Evolutionary conservation across 2,888 invertebrate genomes (phyloP), one percentile per base, ranked within the genome.

Genomic region (Parnassius apollo): DNA sequence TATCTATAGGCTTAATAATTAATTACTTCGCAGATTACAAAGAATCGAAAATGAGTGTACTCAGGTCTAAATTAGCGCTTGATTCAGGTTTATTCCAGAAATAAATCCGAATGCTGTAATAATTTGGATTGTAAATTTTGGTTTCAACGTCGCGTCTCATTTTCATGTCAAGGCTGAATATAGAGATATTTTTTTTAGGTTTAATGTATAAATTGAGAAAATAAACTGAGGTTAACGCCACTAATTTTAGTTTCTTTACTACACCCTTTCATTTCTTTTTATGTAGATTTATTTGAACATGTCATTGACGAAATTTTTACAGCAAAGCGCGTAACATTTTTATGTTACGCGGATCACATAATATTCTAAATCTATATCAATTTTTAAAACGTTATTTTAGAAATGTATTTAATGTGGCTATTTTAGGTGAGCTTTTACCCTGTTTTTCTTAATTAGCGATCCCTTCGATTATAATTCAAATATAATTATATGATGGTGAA

Each of bases 401-500:
- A 53, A 18, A 50, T 42, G 46, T 49, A 42, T 45, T 12, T 48
- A 22, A 48, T 49, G 9, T 18, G 9, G 18, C 18, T 49, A 18
- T 54, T 61, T 61, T 44, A 22, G 42, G 11, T 42, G n/a, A 60
- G 11, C 48, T 48, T n/a, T 61, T 22, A 42, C 13, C 9, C 9
- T n/a, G 25, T 50, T 61, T 53, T 52, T 48, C 48, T 57, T 42
- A 62, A 58, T 58, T 49, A 22, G 44, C 22, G 10, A 42, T 44
- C 35, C n/a, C 25, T 35, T 55, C 46, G 12, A 59, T 46, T 59
- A 68, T 62, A 66, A 69, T 70, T 67, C 66, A 66, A 66, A 46
- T 69, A 62, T 62, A 63, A 67, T 69, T 67, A 65, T 62, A 65
- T 61, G 51, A 60, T 52, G 68, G 22, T 59, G 62, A 65, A 70